Conservation (phyloP, 2,797 vertebrate species). For the Thalassophryne amazonica region DNA sequence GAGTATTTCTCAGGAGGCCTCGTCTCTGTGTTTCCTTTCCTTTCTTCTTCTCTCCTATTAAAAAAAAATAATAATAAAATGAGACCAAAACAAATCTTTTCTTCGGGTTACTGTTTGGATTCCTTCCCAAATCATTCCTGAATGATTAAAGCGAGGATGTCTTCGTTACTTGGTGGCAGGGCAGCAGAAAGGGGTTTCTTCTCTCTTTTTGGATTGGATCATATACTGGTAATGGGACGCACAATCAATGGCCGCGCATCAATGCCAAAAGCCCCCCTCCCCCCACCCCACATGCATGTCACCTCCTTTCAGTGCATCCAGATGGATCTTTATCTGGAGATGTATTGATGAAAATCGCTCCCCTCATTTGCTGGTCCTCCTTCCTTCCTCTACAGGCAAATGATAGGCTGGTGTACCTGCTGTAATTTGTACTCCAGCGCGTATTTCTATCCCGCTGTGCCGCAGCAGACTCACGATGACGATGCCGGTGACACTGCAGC, state of each 20-base stretch:
- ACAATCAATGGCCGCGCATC: conserved; percentile 73
- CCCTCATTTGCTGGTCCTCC: conserved; percentile 63
- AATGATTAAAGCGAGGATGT: conserved; percentile 65
- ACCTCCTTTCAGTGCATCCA: conserved; percentile 75
- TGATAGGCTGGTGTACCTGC: conserved; percentile 65
- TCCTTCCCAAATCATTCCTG: conserved; percentile 67
- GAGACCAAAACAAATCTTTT: conserved; percentile 54
- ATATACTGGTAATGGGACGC: conserved; percentile 76
- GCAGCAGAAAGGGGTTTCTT: conserved; percentile 57
- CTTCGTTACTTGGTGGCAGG: conserved; percentile 66
- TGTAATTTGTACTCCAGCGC: conserved; percentile 48
- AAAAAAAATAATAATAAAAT: no score
- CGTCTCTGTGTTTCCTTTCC: conserved; percentile 41
- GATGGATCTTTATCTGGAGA: conserved; percentile 80
- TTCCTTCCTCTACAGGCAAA: conserved; percentile 67
- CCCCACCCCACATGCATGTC: not conserved
- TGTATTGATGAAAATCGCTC: conserved; percentile 72
- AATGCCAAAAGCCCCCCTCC: conserved; percentile 60
- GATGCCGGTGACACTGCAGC: not conserved
- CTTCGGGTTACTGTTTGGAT: conserved; percentile 71
- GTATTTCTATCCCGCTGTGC: conserved; percentile 53
- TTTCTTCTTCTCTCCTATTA: conserved; percentile 35
- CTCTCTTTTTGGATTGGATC: conserved; percentile 69
- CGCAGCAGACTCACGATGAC: conserved; percentile 12
- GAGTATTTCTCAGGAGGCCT: conserved; percentile 44